Conservation (phyloP, 2,797 vertebrate genomes). For the Pachyuromys duprasi region DNA sequence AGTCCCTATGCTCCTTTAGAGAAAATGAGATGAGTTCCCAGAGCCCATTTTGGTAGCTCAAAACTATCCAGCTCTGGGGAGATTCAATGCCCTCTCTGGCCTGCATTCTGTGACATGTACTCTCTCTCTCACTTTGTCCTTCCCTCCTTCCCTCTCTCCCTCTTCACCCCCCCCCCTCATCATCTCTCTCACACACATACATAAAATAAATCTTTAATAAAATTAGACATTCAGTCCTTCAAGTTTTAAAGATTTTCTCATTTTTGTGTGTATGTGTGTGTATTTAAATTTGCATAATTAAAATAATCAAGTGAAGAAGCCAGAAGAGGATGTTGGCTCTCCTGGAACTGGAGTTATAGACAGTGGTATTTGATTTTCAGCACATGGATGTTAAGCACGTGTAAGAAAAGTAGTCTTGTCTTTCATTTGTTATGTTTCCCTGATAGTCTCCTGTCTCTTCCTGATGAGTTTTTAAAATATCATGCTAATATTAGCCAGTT, state of each 20-base stretch:
- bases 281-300: neutral
- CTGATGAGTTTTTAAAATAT: conserved; percentile 58
- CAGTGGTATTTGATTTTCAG: neutral
- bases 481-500: conserved; percentile 71
- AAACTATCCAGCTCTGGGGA: no score
- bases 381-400: neutral
- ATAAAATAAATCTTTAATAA: neutral
- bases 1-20: neutral
- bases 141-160: neutral
- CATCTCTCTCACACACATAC: neutral
- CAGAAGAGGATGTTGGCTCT: neutral
- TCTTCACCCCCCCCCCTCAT: neutral
- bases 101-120: no score
- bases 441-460: conserved; percentile 36
- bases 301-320: neutral
- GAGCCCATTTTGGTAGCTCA: neutral
- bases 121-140: no score
- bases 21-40: neutral
- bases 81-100: neutral
- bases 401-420: conserved; percentile 40
- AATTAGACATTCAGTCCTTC: conserved; percentile 12
- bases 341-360: neutral
- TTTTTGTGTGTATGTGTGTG: neutral
- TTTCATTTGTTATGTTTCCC: conserved; percentile 51
- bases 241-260: neutral